Conservation (phyloP, 2,797 vertebrate species). For the Silurus aristotelis region DNA sequence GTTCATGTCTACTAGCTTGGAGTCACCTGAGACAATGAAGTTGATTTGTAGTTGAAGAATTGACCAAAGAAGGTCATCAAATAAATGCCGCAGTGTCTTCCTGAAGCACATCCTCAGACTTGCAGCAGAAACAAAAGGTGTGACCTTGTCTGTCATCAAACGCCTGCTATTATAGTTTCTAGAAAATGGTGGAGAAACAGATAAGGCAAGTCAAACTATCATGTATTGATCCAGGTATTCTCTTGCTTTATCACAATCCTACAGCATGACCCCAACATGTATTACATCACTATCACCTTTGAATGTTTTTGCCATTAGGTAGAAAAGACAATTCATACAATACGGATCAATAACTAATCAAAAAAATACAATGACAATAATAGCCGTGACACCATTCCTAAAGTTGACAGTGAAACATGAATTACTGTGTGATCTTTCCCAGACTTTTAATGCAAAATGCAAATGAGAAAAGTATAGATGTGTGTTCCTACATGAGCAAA, state of each 20-base stretch:
- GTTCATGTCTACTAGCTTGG: constrained; percentile 45
- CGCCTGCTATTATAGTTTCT: constrained; percentile 32
- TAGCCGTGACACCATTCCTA: constrained; percentile 44
- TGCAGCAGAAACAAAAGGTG: constrained; percentile 42
- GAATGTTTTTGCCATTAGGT: constrained; percentile 35
- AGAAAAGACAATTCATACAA: not conserved
- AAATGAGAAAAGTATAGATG: constrained; percentile 38
- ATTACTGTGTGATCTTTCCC: not conserved
- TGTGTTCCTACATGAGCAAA: constrained; percentile 45
- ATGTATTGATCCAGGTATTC: constrained; percentile 44
- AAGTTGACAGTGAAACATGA: constrained; percentile 26
- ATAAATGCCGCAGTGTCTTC: constrained; percentile 41
- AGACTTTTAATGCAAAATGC: constrained; percentile 40
- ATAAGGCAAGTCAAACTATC: constrained; percentile 35
- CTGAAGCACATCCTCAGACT: constrained; percentile 41
- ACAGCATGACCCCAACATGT: constrained; percentile 30
- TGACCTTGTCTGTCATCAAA: constrained; percentile 41
- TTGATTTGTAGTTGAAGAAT: constrained; percentile 40
- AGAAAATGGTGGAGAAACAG: constrained; percentile 34
- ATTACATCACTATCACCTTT: constrained; percentile 28
- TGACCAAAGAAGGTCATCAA: constrained; percentile 46
- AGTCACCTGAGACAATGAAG: constrained; percentile 51
- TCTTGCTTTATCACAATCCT: constrained; percentile 48
- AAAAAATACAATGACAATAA: constrained; percentile 33
- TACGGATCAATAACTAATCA: constrained; percentile 33